phyloP scores from a whole-genome alignment of 2,797 vertebrate genomes.

The Pyrocephalus nanus region DNA sequence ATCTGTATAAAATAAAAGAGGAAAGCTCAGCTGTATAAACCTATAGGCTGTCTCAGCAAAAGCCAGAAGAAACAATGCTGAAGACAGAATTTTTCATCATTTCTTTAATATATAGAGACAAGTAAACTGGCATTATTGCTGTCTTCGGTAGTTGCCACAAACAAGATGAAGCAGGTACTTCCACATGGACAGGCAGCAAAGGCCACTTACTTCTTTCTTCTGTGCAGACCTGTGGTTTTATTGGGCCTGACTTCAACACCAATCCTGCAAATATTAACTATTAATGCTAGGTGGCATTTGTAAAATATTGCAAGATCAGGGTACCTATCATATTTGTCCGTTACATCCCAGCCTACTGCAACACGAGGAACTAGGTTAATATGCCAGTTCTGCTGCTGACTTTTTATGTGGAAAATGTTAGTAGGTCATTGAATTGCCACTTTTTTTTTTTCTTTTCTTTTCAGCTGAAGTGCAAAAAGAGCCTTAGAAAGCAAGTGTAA shows the following conservation, averaged over 20 bases:
- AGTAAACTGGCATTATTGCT: background rate
- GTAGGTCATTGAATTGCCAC: background rate
- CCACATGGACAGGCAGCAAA: background rate
- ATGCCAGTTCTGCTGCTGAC: background rate
- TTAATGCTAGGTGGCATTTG: background rate
- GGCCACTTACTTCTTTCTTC: background rate
- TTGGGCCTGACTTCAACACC: background rate
- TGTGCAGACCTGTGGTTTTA: background rate
- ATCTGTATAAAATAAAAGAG: conserved; percentile 5
- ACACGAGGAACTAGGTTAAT: background rate
- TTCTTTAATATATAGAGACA: background rate
- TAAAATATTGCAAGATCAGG: background rate
- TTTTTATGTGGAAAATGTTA: conserved; percentile 26
- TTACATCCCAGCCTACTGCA: background rate
- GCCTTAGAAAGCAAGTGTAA: background rate
- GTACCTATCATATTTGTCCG: background rate
- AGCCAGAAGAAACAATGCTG: background rate
- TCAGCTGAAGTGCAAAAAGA: background rate
- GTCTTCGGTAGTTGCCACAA: background rate
- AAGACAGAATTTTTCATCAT: background rate
- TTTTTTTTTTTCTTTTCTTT: background rate
- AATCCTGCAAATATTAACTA: background rate
- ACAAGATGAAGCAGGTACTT: background rate
- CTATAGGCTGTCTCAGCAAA: background rate
- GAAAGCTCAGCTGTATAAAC: conserved; percentile 29